Percentiles rank a stretch among this genome's conserved stretches.
phyloP scores from a whole-genome alignment of 2,888 invertebrate genomes.

The Epinotia ramella region DNA sequence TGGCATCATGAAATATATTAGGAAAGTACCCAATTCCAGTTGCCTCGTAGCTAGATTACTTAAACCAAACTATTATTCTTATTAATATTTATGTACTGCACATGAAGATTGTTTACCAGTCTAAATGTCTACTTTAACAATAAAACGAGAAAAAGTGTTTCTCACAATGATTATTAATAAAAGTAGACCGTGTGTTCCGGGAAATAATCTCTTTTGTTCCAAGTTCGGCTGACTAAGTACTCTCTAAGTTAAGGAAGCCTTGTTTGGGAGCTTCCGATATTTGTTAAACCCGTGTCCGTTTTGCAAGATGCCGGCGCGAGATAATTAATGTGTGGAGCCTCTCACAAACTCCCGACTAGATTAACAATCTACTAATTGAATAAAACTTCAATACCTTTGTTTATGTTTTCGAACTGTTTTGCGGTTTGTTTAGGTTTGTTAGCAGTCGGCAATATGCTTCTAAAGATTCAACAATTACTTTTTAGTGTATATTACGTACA shows the following conservation, averaged over 20 bases:
- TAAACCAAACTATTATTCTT: too few species aligned
- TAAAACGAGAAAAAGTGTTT: slow-evolving; percentile 25
- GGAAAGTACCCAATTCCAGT: too few species aligned
- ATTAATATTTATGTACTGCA: too few species aligned
- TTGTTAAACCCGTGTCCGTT: slow-evolving; percentile 78
- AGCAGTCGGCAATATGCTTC: background rate
- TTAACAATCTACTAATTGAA: slow-evolving; percentile 71
- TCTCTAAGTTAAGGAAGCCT: slow-evolving; percentile 72
- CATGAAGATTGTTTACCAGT: too few species aligned
- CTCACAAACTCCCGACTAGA: slow-evolving; percentile 63
- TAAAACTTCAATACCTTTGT: slow-evolving; percentile 52
- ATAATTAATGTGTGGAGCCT: slow-evolving; percentile 78
- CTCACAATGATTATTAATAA: slow-evolving; percentile 31
- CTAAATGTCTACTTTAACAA: background rate
- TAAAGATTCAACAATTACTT: background rate
- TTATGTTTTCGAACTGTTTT: slow-evolving; percentile 33
- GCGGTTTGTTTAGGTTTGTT: slow-evolving; percentile 35
- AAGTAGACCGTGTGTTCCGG: slow-evolving; percentile 56
- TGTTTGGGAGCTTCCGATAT: slow-evolving; percentile 76
- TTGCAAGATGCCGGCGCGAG: slow-evolving; percentile 72
- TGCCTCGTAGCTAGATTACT: too few species aligned
- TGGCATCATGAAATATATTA: too few species aligned
- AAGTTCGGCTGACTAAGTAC: slow-evolving; percentile 70
- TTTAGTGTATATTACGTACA: background rate
- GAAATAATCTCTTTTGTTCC: slow-evolving; percentile 73